Evolutionary conservation across 2,888 invertebrate species (phyloP), one percentile per base, ranked within the genome.

Genomic region (Proisotoma minuta): DNA sequence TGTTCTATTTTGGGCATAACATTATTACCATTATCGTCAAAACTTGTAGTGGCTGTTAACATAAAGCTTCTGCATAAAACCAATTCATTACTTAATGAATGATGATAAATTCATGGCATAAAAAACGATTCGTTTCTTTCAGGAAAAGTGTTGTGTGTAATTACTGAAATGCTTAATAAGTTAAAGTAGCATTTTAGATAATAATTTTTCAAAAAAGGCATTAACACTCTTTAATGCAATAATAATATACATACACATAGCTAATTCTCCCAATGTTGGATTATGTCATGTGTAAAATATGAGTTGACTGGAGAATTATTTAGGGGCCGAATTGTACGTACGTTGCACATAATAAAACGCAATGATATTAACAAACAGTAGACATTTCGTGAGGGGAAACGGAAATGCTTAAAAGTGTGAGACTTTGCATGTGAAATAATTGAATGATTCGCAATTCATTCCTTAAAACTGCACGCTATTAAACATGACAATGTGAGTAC

Each of bases 381-480:
- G 34, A 34, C 34, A 34, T 48, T 62, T 62, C 61, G 61, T 62
- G 61, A 57, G 57, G 57, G 61, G 57, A 62, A 61, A 62, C 18
- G 52, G 59, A 58, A 70, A 72, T 70, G 68, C 69, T 58, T 62
- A 52, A 66, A 66, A 72, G 72, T 72, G 72, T 70, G 70, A 72
- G 72, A 68, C 68, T 68, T 72, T 72, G 72, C 70, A 72, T 72
- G 72, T 69, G 66, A 64, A 72, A 72, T 72, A 72, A 72, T 72
- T 72, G 72, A 72, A 72, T 72, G 72, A 72, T 72, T 72, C 70
- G 70, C 72, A 72, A 72, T 72, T 72, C 66, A 68, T 69, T 65
- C 67, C 59, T 56, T 62, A 48, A 58, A 58, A 27, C 60, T 60
- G 63, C 63, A 66, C 64, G 66, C 67, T 65, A 68, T 52, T 57